Evolutionary conservation across 2,113 vertebrate genomes (phyloP), one percentile per base, ranked within the genome.

Genomic region (Pantherophis guttatus): DNA sequence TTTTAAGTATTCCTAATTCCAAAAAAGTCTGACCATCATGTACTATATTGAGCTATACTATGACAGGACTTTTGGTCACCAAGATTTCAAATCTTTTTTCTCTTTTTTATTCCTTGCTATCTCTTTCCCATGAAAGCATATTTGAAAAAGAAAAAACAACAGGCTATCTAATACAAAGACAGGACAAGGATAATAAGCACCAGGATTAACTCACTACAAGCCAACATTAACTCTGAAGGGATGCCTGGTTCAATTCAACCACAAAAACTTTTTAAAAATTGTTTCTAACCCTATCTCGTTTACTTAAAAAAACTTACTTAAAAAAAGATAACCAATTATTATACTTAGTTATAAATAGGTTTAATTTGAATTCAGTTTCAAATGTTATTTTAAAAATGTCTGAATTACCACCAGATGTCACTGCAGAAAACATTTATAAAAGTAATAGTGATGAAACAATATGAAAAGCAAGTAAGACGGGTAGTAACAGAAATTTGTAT

Each of bases 341-440:
- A 44, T 53, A 87, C 6, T 29, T 12, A 52, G 86, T 50, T 50
- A 26, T 50, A 39, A 44, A 58, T 8, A 24, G 26, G 62, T 39
- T 65, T 53, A 81, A 12, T 48, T 44, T 53, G 75, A 12, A 70
- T 24, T 33, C 17, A 87, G 11, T 50, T 53, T 94, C 87, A 92
- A 96, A 26, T 54, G 94, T 86, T 91, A 48, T 59, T n/a, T 29
- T 91, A 0, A 65, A 86, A 70, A 94, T 91, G 96, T 94, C 91
- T 92, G n/a, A 95, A 92, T 91, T 93, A 95, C 97, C 97, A 96
- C 96, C 96, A 98, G 97, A 96, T 97, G 97, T 98, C 97, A 98
- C 95, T 96, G 95, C 95, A 96, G 95, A 97, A 97, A 96, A 12
- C 96, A 13, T 86, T 97, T 93, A 85, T 87, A 81, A 91, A 6